A percentile compares a stretch with the other conserved stretches of the same genome.
These are phyloP conservation scores for Fragum sueziense DNA, from an alignment of 2,888 invertebrate genomes.

Conservation along the genomic window DNA sequence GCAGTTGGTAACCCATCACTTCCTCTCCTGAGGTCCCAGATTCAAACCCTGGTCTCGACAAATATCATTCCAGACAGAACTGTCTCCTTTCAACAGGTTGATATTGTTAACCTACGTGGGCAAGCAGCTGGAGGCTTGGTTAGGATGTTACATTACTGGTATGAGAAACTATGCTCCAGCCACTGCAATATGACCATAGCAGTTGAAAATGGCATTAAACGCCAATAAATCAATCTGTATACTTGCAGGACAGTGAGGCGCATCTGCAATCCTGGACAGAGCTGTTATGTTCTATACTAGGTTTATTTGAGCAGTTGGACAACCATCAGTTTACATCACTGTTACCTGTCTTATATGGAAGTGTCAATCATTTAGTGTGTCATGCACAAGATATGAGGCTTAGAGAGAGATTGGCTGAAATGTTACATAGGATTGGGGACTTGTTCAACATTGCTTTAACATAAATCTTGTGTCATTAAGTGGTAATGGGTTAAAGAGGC, in stretches of 20 bases:
- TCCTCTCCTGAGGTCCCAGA: no score
- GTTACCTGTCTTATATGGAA: constrained; percentile 85
- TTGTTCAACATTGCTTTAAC: constrained; percentile 26
- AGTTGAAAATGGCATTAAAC: no score
- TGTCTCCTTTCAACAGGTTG: no score
- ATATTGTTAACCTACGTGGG: no score
- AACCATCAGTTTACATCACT: constrained; percentile 85
- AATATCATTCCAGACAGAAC: not conserved
- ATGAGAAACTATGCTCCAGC: no score
- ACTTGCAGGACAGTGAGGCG: constrained; percentile 90
- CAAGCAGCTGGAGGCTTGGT: no score
- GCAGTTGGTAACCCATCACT: no score
- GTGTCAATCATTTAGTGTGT: constrained; percentile 85
- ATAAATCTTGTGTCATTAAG: not conserved
- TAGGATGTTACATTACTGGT: not conserved
- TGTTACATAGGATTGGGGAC: constrained; percentile 84
- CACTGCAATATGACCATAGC: no score
- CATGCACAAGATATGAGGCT: constrained; percentile 85
- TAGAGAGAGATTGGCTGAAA: constrained; percentile 85
- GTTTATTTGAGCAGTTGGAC: constrained; percentile 85
- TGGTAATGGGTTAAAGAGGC: constrained; percentile 90
- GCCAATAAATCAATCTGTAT: constrained; percentile 1
- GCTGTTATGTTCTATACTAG: constrained; percentile 92
- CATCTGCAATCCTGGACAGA: constrained; percentile 90
- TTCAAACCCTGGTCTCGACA: no score